Percentiles rank a stretch among this genome's conserved stretches.
Conservation (phyloP, 2,888 invertebrate species). For the Tetragonisca angustula region DNA sequence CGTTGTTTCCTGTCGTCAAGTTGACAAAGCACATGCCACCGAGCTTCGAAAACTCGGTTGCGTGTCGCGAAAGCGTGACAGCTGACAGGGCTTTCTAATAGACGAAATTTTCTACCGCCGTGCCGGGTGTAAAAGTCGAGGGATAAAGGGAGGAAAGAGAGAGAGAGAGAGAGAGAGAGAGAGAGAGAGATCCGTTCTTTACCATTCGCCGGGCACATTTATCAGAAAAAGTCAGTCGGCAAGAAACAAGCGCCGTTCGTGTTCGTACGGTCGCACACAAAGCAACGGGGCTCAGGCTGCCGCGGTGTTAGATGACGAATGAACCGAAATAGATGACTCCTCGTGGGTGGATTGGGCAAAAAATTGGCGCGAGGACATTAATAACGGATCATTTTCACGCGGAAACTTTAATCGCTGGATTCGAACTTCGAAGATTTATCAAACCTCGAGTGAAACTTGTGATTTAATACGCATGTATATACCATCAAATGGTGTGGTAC, state of each 20-base stretch:
- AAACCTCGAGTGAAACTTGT: conserved; percentile 19
- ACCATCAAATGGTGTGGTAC: not conserved
- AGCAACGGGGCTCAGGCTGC: conserved; percentile 7
- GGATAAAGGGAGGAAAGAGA: not conserved
- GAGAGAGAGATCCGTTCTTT: conserved; percentile 14
- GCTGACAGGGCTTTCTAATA: not conserved
- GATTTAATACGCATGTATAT: not conserved
- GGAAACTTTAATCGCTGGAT: conserved; percentile 41
- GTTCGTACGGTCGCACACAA: not conserved
- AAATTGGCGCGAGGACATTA: conserved; percentile 33
- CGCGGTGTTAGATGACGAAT: conserved; percentile 34
- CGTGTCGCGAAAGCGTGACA: not conserved
- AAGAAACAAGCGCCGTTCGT: conserved; percentile 16
- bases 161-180: not conserved
- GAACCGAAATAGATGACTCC: conserved; percentile 39
- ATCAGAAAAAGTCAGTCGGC: conserved; percentile 31
- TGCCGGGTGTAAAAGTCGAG: not conserved
- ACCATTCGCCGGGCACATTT: conserved; percentile 31
- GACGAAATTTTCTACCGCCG: not conserved
- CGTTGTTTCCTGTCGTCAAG: not conserved
- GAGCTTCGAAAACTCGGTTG: not conserved
- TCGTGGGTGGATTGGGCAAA: conserved; percentile 20
- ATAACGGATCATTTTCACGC: conserved; percentile 43
- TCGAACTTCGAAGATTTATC: conserved; percentile 28
- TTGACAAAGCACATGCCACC: not conserved